phyloP scores from a whole-genome alignment of 2,797 vertebrate genomes.

The Microhierax caerulescens region DNA sequence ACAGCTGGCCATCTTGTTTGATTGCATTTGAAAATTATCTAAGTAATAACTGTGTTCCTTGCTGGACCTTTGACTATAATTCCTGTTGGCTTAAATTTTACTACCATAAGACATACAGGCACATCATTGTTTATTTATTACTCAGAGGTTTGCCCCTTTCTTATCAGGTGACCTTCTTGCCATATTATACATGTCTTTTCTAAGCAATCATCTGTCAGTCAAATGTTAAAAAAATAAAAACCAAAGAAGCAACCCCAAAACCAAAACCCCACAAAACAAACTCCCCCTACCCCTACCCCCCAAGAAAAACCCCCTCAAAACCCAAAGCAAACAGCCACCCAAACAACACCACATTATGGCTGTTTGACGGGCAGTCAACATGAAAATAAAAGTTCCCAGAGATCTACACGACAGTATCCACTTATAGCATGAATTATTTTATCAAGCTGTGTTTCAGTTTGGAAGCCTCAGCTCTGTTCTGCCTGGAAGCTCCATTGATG shows the following conservation, averaged over 20 bases:
- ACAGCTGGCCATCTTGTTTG: not conserved
- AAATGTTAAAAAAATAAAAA: not conserved
- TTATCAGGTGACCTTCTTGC: not conserved
- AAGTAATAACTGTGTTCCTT: not conserved
- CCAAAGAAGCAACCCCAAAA: not conserved
- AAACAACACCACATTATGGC: not conserved
- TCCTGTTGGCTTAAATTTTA: not conserved
- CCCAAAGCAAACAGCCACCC: not conserved
- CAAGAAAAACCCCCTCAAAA: too few relatives aligned
- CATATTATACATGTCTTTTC: not conserved
- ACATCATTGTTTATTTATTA: not conserved
- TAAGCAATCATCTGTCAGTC: not conserved
- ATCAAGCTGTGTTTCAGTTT: not conserved
- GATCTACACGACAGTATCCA: not conserved
- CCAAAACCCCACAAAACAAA: not conserved
- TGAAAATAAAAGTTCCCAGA: not conserved
- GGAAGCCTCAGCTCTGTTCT: not conserved
- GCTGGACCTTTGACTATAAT: not conserved
- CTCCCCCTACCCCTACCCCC: too few relatives aligned
- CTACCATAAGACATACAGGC: not conserved
- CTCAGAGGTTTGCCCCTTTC: not conserved
- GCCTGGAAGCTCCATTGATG: not conserved
- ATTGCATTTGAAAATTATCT: not conserved
- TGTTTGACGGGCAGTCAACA: not conserved
- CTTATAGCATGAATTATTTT: not conserved